phyloP scores from a whole-genome alignment of 1,140 invertebrate genomes.

The Pomacea maculata region DNA sequence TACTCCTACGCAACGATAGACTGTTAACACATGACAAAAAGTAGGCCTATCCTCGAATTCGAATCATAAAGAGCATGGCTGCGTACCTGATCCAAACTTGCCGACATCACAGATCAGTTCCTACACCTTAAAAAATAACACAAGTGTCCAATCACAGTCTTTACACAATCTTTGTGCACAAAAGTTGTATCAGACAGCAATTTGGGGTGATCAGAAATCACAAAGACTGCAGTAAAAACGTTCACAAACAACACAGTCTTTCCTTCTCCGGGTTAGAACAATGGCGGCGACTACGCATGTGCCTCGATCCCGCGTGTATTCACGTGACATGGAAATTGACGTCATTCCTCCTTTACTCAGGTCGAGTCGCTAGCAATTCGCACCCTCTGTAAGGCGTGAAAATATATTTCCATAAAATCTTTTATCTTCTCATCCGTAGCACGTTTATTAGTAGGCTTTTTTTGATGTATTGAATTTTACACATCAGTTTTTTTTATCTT shows the following conservation, averaged over 20 bases:
- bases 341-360: slow-evolving; percentile 12
- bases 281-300: slow-evolving; percentile 58
- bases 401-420: not conserved
- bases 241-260: slow-evolving; percentile 33
- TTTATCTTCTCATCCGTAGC: not conserved
- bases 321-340: slow-evolving; percentile 47
- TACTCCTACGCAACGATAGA: not conserved
- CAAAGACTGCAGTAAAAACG: slow-evolving; percentile 25
- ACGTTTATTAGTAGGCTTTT: not conserved
- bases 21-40: slow-evolving; percentile 8
- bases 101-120: slow-evolving; percentile 58
- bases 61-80: slow-evolving; percentile 37
- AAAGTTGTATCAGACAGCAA: slow-evolving; percentile 18
- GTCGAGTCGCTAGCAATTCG: not conserved
- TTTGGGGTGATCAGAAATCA: slow-evolving; percentile 16
- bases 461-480: not conserved
- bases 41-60: slow-evolving; percentile 3
- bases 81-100: slow-evolving; percentile 61
- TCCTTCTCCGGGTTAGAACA: slow-evolving; percentile 39
- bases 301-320: slow-evolving; percentile 52
- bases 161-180: slow-evolving; percentile 28
- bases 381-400: not conserved
- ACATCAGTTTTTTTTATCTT: not conserved
- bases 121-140: slow-evolving; percentile 33
- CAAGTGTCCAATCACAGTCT: slow-evolving; percentile 43